Evolutionary conservation across 1,140 invertebrate species (phyloP), one percentile per base, ranked within the genome.

Genomic region (Gonatopus flavifemur): DNA sequence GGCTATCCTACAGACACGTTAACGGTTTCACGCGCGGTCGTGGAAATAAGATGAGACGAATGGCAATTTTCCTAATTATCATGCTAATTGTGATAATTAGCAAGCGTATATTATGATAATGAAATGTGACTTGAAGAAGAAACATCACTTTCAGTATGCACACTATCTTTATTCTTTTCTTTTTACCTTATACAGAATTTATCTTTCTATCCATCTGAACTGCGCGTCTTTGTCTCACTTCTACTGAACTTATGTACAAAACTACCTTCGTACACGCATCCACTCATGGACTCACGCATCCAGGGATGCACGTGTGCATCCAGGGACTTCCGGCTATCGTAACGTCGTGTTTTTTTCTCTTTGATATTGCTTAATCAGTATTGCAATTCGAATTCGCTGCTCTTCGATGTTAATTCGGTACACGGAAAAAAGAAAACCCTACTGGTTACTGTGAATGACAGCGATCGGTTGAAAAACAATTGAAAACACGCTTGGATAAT

Each of bases 21-120:
- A n/a, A 32, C 12, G 52, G 33, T 19, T 28, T 28, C 24, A 28
- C n/a, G 31, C 21, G n/a, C 35, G n/a, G 9, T 13, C 18, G 19
- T 31, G 43, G 42, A 57, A 53, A 57, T 46, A 54, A 51, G 33
- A 40, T 10, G 24, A n/a, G n/a, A n/a, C 33, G 51, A 51, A 47
- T 47, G 38, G 59, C 55, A 72, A 71, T 70, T 71, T 65, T 62
- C 54, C 64, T 71, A 70, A 75, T 73, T 67, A 66, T 51, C 64
- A 69, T 72, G 56, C 61, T 74, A 72, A 72, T 72, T 70, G 61
- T 58, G 55, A 42, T 68, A 62, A 72, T 68, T 68, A 69, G 54
- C 38, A 28, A 25, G 21, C 35, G 53, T 55, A n/a, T n/a, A 64
- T 65, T 70, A 72, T 73, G 68, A 52, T 73, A 71, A 75, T 71